Base-by-base conservation (phyloP, 2,888 invertebrate species). In the Drosophila mulleri region DNA sequence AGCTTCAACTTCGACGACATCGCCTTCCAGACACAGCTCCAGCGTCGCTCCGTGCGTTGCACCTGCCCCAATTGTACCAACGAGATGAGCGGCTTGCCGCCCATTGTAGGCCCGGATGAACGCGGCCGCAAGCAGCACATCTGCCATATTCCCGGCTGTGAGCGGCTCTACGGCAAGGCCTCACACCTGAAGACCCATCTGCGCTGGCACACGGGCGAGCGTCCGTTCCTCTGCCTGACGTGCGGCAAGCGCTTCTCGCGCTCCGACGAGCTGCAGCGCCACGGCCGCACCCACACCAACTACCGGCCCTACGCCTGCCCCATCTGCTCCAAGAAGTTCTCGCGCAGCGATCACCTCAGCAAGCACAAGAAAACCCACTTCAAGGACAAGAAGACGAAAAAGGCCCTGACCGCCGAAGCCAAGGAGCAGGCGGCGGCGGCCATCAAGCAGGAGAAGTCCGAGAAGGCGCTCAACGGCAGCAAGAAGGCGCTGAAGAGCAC, bases 121-220 rank as follows among this genome's bases (percentile, higher is more conserved):
- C 94, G 94, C 6, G 97, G 95, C 83, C 97, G 96, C 93, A 96
- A 95, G 92, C 96, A 94, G 93, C 98, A 98, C 92, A 95, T 96
- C 50, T 98, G 98, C 90, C 97, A 98, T 92, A 95, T 97, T 44
- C 96, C 96, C 2, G 97, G 97, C 48, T 98, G 98, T 91, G 95
- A 95, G 68, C 96, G 96, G 88, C 96, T 97, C 18, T 99, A 98
- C 93, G 97, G 97, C 16, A 98, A 98, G 93, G 98, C 98, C 0
- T 98, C 98, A 0, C 98, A 99, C 91, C 93, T 99, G 72, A 98
- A 98, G 93, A 98, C 98, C 0, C 98, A 98, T 92, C 94, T 98
- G 4, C 94, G 98, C 57, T 98, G 98, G 98, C 98, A 98, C 91
- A 97, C 97, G 0, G 98, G 98, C 0, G 98, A 98, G 91, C 94